phyloP scores from a whole-genome alignment of 2,888 invertebrate genomes.

The Trypoxylon attenuatum region DNA sequence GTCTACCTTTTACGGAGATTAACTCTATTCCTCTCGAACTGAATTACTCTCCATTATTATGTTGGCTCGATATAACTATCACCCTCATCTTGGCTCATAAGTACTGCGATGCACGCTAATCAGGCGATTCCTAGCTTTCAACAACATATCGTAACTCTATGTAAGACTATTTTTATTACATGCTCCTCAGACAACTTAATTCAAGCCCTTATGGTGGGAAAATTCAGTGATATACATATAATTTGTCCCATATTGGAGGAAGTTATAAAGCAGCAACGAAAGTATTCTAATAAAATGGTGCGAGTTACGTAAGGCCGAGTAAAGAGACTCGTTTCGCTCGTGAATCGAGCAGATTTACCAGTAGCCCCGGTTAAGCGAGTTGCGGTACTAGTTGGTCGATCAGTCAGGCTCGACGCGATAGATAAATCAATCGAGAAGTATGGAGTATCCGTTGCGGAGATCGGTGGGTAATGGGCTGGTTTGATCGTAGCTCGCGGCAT shows the following conservation, averaged over 20 bases:
- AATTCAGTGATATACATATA: background rate
- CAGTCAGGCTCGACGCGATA: background rate
- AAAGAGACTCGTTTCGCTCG: too few species aligned
- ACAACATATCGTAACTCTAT: too few species aligned
- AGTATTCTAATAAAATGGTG: background rate
- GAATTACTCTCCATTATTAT: constrained; percentile 11
- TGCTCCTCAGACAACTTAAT: too few species aligned
- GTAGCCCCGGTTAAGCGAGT: background rate
- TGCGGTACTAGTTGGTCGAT: background rate
- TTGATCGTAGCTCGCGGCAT: constrained; percentile 5
- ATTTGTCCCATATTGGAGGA: background rate
- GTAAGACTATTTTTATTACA: too few species aligned
- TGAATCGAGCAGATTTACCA: background rate
- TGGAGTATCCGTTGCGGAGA: constrained; percentile 20
- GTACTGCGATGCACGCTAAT: too few species aligned
- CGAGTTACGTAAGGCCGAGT: too few species aligned
- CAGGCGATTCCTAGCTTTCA: too few species aligned
- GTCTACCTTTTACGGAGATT: constrained; percentile 48
- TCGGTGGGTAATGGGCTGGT: constrained; percentile 15
- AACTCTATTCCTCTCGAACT: constrained; percentile 17
- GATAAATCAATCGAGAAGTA: constrained; percentile 37
- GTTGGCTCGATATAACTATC: background rate
- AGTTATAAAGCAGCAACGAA: too few species aligned
- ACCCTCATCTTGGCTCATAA: too few species aligned
- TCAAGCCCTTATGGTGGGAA: too few species aligned